Conservation (phyloP, 2,113 vertebrate species). For the Tragelaphus strepsiceros region DNA sequence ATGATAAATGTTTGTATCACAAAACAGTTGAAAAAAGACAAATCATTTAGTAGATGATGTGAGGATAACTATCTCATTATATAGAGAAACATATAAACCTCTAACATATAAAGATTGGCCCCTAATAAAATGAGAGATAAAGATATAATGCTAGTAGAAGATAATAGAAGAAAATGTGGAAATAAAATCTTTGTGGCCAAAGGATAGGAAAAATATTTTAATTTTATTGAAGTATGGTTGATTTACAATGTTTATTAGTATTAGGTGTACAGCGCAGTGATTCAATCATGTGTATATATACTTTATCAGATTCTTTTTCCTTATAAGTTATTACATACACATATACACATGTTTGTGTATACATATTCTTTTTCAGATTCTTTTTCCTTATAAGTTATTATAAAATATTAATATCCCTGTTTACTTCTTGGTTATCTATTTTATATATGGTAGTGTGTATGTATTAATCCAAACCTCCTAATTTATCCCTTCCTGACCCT, state of each 20-base stretch:
- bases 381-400: background rate
- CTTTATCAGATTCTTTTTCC: background rate
- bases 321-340: background rate
- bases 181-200: background rate
- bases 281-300: background rate
- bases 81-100: background rate
- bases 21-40: background rate
- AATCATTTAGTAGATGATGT: background rate
- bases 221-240: background rate
- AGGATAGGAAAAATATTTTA: background rate
- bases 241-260: background rate
- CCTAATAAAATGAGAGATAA: background rate
- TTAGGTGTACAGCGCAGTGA: background rate
- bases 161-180: slow-evolving; percentile 1
- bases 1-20: background rate
- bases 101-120: background rate
- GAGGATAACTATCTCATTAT: background rate
- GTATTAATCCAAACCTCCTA: background rate
- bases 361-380: background rate
- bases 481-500: background rate
- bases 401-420: background rate
- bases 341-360: background rate
- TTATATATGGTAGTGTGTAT: background rate
- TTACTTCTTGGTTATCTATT: background rate
- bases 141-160: background rate